phyloP scores from a whole-genome alignment of 2,888 invertebrate species.

The Lordiphosa fenestrarum region DNA sequence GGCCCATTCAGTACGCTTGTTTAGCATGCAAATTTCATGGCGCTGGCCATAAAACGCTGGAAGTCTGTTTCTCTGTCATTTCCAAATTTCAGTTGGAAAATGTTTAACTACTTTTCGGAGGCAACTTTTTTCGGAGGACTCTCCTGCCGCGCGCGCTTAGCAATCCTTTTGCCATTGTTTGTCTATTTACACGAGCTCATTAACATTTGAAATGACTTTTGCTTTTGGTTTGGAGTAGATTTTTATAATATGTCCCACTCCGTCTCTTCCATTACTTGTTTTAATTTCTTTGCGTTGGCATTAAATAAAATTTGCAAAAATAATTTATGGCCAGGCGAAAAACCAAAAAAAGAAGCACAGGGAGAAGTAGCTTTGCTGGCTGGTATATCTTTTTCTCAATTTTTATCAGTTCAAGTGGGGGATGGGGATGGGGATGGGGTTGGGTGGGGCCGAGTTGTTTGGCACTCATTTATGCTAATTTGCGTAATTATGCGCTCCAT shows the following conservation, averaged over 20 bases:
- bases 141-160: neutral
- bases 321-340: conserved; percentile 52
- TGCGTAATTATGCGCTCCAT: conserved; percentile 74
- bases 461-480: conserved; percentile 72
- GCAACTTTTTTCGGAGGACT: conserved; percentile 1
- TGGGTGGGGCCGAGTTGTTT: conserved; percentile 12
- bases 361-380: conserved; percentile 19
- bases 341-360: conserved; percentile 35
- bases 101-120: conserved; percentile 67
- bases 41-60: conserved; percentile 53
- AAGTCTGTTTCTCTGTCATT: conserved; percentile 51
- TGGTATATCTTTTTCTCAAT: neutral
- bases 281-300: conserved; percentile 61
- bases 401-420: conserved; percentile 8
- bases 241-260: conserved; percentile 4
- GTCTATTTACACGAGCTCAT: conserved; percentile 74
- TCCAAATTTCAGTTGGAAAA: conserved; percentile 68
- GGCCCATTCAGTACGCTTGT: conserved; percentile 49
- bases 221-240: conserved; percentile 28
- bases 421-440: conserved; percentile 6
- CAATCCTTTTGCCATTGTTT: conserved; percentile 57
- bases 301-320: conserved; percentile 72
- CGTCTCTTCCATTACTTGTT: conserved; percentile 30
- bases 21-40: conserved; percentile 70
- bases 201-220: conserved; percentile 74